Base-by-base conservation (phyloP, 1,140 invertebrate genomes). In the Eumeta japonica region DNA sequence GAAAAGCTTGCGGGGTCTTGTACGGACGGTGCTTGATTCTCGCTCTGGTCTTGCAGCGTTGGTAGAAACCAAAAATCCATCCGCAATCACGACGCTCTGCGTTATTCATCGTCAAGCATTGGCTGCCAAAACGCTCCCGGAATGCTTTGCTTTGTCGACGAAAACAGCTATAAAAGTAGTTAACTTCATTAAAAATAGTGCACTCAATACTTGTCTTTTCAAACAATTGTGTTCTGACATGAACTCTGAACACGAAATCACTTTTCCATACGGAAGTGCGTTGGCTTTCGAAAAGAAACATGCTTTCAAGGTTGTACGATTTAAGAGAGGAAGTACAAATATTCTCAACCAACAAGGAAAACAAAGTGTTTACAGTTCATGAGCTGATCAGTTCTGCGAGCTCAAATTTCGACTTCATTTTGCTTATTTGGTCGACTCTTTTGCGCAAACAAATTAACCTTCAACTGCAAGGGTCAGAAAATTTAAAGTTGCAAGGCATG, bases 141-240 rank as follows among this genome's bases (percentile, higher is more conserved):
- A 41, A 39, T 16, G 31, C 19, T 18, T 54, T 15, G 14, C 14
- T 17, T 24, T 16, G 35, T 31, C 37, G 17, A 35, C 48, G 37
- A 44, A 50, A 44, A 16, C 35, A 19, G 34, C 35, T n/a, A 49
- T 56, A 39, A 49, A 43, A 39, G 40, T 53, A 17, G 48, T 54
- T 3, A 56, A 58, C 28, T 16, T 38, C 35, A 41, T 58, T 12
- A 55, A 58, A 46, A 50, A 28, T 10, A 51, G 52, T 41, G 45
- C 50, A 10, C 30, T 57, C 10, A 46, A 53, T 35, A 56, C 47
- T 29, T 37, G 45, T n/a, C 15, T 56, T 28, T 54, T 54, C 35
- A 41, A 45, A 45, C 24, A 43, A 39, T 20, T 46, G 19, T 54
- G 43, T 31, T n/a, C 32, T 34, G 48, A 47, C 11, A 36, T 48